Conservation (phyloP, 1,140 invertebrate genomes). For the Popillia japonica region DNA sequence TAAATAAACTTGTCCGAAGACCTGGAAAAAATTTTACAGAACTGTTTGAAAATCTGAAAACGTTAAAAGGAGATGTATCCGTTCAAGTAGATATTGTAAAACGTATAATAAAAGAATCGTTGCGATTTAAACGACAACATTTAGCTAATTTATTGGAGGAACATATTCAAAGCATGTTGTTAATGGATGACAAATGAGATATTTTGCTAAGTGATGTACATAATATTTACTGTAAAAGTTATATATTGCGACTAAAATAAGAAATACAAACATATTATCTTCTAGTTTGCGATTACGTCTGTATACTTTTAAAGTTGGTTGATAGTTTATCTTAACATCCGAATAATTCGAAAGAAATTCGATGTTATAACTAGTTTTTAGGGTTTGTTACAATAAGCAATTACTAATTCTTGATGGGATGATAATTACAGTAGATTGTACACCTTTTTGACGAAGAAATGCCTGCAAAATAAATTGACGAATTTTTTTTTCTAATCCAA, state of each 20-base stretch:
- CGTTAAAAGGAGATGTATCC: constrained; percentile 75
- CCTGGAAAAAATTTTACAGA: constrained; percentile 71
- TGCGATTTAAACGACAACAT: constrained; percentile 80
- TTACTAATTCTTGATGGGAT: too few relatives aligned
- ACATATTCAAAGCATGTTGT: constrained; percentile 51
- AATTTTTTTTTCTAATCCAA: too few relatives aligned
- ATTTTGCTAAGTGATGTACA: not conserved
- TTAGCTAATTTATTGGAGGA: constrained; percentile 65
- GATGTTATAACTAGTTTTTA: too few relatives aligned
- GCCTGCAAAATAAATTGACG: too few relatives aligned
- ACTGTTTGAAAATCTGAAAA: constrained; percentile 75
- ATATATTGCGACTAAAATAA: constrained; percentile 14
- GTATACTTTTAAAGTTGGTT: not conserved
- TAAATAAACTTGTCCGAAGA: constrained; percentile 66
- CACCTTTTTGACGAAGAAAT: too few relatives aligned
- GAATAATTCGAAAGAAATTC: too few relatives aligned
- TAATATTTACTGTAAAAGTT: not conserved
- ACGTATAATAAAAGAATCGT: constrained; percentile 79
- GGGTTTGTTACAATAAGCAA: too few relatives aligned
- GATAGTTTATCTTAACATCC: not conserved
- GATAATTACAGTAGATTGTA: too few relatives aligned
- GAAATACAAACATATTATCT: not conserved
- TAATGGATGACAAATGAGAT: constrained; percentile 46
- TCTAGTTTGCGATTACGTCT: not conserved
- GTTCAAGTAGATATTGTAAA: constrained; percentile 74